These are phyloP conservation scores for Chaunax sp. DNA, from an alignment of 2,797 vertebrate genomes.

Conservation along the genomic window DNA sequence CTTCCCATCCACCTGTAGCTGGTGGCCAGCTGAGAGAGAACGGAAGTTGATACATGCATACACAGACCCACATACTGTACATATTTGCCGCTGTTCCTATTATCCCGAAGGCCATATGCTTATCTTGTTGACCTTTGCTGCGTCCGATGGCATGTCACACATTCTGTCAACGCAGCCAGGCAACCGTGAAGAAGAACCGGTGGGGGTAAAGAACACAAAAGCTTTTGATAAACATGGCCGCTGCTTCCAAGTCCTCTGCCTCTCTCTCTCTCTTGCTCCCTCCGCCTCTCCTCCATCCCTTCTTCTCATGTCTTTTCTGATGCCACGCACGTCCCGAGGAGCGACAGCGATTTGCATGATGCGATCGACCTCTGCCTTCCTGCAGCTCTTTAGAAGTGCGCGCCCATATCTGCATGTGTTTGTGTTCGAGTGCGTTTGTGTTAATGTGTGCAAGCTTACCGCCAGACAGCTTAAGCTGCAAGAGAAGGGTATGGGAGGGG, in stretches of 20 bases:
- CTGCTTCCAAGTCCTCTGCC: conserved; percentile 14
- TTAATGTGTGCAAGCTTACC: conserved; percentile 61
- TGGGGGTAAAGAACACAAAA: conserved; percentile 67
- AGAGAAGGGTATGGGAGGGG: conserved; percentile 14
- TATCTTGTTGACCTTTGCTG: conserved; percentile 74
- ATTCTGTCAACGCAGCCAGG: conserved; percentile 61
- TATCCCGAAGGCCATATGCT: conserved; percentile 79
- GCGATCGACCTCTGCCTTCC: conserved; percentile 74
- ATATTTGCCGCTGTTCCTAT: conserved; percentile 63
- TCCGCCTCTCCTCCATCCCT: conserved; percentile 2
- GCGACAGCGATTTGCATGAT: conserved; percentile 79
- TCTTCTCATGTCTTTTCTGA: conserved; percentile 61
- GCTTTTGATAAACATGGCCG: conserved; percentile 41
- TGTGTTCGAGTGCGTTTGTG: conserved; percentile 45
- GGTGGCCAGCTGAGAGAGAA: conserved; percentile 41
- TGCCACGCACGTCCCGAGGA: conserved; percentile 68
- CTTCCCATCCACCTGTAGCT: conserved; percentile 79
- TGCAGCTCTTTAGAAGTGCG: conserved; percentile 69
- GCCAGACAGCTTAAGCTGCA: conserved; percentile 65
- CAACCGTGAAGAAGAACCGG: conserved; percentile 75
- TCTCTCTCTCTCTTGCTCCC: neutral
- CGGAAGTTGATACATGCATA: conserved; percentile 39
- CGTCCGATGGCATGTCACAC: conserved; percentile 72
- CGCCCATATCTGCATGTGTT: conserved; percentile 31
- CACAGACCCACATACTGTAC: conserved; percentile 46